Evolutionary conservation across 2,113 vertebrate genomes (phyloP).

Genomic region (Tenebrosternarchus preto): DNA sequence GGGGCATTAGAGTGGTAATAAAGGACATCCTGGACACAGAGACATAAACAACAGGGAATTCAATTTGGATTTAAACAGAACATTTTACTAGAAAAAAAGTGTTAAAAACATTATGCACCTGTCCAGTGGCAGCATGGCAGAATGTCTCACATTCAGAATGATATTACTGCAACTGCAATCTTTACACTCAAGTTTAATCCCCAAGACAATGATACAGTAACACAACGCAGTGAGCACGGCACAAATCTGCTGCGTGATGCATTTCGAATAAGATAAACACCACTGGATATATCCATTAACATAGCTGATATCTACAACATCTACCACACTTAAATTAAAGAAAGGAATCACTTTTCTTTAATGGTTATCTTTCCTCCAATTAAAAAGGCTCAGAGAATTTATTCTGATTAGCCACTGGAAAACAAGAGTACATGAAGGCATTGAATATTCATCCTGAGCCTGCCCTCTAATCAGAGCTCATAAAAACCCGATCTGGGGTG

Average conservation of each 20-base stretch:
- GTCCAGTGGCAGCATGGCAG: conserved; percentile 45
- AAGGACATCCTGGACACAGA: background rate
- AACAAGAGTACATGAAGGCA: background rate
- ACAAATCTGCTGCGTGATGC: conserved; percentile 46
- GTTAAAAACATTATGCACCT: conserved; percentile 53
- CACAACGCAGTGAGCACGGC: conserved; percentile 47
- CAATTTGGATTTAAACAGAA: conserved; percentile 44
- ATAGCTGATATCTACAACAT: conserved; percentile 51
- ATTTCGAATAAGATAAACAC: conserved; percentile 47
- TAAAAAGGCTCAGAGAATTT: background rate
- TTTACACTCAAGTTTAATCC: conserved; percentile 44
- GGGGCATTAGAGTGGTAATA: conserved; percentile 27
- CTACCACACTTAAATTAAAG: conserved; percentile 40
- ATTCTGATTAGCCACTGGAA: conserved; percentile 28
- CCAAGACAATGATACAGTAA: conserved; percentile 48
- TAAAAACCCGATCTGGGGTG: conserved; percentile 9
- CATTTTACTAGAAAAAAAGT: conserved; percentile 59
- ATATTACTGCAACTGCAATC: conserved; percentile 42
- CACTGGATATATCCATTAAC: conserved; percentile 32
- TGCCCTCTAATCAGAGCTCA: conserved; percentile 12
- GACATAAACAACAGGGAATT: conserved; percentile 17
- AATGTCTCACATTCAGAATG: conserved; percentile 49
- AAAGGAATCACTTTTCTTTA: background rate
- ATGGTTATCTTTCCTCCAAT: conserved; percentile 2
- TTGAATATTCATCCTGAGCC: conserved; percentile 32